phyloP scores from a whole-genome alignment of 2,888 invertebrate genomes.

The Cosmorhoe ocellata region DNA sequence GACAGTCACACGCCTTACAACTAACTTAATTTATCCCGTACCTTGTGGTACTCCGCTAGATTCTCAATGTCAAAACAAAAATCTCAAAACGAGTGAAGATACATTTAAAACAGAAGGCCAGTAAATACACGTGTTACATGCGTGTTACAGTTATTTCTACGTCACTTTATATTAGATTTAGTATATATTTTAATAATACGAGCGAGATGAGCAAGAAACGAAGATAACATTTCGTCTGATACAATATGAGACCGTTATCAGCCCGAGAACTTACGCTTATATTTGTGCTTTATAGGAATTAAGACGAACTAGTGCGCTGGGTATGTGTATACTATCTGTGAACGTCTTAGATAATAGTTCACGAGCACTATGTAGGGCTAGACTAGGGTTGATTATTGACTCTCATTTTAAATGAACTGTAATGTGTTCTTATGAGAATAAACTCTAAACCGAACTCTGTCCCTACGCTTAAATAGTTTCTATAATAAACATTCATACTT shows the following conservation, averaged over 20 bases:
- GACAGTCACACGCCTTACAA: conserved; percentile 71
- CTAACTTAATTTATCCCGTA: conserved; percentile 67
- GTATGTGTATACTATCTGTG: conserved; percentile 41
- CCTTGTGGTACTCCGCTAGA: conserved; percentile 58
- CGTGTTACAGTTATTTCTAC: conserved; percentile 70
- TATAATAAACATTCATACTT: no score
- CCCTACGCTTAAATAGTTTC: no score
- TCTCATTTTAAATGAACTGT: no score
- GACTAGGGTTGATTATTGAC: neutral
- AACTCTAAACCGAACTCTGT: no score
- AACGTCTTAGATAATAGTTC: conserved; percentile 34
- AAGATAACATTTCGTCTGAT: conserved; percentile 45
- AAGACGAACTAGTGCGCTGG: conserved; percentile 55
- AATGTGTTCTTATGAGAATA: no score
- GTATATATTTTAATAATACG: conserved; percentile 59
- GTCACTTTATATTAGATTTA: conserved; percentile 69
- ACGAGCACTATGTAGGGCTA: conserved; percentile 17
- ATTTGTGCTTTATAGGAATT: conserved; percentile 40
- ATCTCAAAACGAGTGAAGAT: conserved; percentile 58
- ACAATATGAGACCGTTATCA: conserved; percentile 27
- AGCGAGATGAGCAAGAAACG: conserved; percentile 72
- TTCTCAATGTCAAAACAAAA: conserved; percentile 46
- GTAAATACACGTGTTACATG: conserved; percentile 71
- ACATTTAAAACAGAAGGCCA: conserved; percentile 70
- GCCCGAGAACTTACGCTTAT: conserved; percentile 48